phyloP scores from a whole-genome alignment of 2,888 invertebrate species.

The Dendrolimus houi region DNA sequence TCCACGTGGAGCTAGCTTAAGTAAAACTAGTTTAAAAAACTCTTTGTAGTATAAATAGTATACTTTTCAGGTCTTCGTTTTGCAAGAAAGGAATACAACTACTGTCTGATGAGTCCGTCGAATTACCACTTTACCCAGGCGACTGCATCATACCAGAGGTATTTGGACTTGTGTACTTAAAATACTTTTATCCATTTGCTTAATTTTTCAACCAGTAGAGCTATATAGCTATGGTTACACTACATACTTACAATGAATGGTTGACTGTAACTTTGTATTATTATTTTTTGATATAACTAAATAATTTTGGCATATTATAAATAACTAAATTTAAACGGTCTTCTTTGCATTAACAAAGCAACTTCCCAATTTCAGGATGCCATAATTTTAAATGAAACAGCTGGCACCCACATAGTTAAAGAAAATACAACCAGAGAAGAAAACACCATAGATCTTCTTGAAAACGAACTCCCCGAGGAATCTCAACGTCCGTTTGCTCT shows the following conservation, averaged over 20 bases:
- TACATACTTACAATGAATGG: too few species aligned
- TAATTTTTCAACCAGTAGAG: not conserved
- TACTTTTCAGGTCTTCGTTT: conserved; percentile 80
- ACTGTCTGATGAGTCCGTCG: conserved; percentile 83
- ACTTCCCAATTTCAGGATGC: conserved; percentile 25
- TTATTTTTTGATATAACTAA: too few species aligned
- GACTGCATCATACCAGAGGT: conserved; percentile 83
- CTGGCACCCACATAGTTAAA: conserved; percentile 28
- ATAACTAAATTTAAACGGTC: too few species aligned
- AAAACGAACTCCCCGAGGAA: conserved; percentile 64
- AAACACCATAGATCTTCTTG: conserved; percentile 40
- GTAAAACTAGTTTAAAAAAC: too few species aligned
- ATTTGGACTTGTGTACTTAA: conserved; percentile 2
- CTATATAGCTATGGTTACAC: not conserved
- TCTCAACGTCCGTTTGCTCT: conserved; percentile 53
- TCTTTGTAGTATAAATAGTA: not conserved
- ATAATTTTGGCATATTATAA: too few species aligned
- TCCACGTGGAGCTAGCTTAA: too few species aligned
- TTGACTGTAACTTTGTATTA: too few species aligned
- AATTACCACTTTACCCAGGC: conserved; percentile 84
- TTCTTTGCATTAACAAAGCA: too few species aligned
- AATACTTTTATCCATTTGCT: conserved; percentile 1
- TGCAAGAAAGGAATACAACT: conserved; percentile 86
- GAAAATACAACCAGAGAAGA: conserved; percentile 39
- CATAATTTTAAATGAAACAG: conserved; percentile 25